Base-by-base conservation (phyloP, 2,888 invertebrate species). In the Microplitis manilae region DNA sequence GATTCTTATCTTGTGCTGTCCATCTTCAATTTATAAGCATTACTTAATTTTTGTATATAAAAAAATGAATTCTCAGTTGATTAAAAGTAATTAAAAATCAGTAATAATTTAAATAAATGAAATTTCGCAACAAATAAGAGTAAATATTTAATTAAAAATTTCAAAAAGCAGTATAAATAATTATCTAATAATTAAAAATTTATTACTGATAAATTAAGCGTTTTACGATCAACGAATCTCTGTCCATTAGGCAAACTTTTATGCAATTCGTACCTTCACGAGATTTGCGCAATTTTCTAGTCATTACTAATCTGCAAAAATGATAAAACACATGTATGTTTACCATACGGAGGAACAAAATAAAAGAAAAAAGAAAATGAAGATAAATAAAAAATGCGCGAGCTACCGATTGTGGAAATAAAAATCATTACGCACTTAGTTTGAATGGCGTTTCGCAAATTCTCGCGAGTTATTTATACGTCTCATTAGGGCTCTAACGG, bases 381-480 rank as follows among this genome's bases (percentile, higher is more conserved):
- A 30, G 30, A 30, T 62, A 15, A 62, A 62, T 59, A 62, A 62
- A 73, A 73, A 40, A 40, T 64, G 41, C 13, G 30, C 20, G 39
- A 72, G 38, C 62, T 64, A 70, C n/a, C 20, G n/a, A 61, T 13
- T 60, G 62, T 62, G 40, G 62, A 38, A 59, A 65, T 20, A 30
- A 65, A 65, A 40, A 50, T 50, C 8, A 17, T 60, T 73, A 73
- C 73, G 65, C 73, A 73, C 64, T 73, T 73, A 40, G 73, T 73
- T 73, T 73, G 73, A 73, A n/a, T 70, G 30, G 15, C 70, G 62
- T 73, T 73, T 73, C 73, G 73, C 65, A 73, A 73, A 73, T 73
- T 73, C 65, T 30, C 41, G 6, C 17, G 39, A 73, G 73, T 73
- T 73, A 73, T 73, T 73, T 73, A 73, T 73, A 64, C 64, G 62